These are phyloP conservation scores for Callionymus lyra DNA, from an alignment of 2,113 vertebrate genomes.

Conservation along the genomic window DNA sequence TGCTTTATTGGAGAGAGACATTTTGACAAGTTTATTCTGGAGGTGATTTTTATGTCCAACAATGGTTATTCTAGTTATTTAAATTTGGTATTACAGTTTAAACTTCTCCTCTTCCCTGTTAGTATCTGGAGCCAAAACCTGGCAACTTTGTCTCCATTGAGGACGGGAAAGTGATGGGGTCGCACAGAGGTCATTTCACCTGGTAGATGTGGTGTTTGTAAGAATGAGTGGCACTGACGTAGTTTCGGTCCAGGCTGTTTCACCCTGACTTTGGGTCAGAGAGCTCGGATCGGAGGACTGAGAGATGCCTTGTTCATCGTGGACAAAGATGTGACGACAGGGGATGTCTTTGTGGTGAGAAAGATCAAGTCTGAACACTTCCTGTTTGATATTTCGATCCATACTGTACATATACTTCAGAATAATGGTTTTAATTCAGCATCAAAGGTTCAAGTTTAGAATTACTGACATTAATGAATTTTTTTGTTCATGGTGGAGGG, in stretches of 20 bases:
- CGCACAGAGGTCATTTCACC: slow-evolving; percentile 73
- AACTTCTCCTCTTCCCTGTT: slow-evolving; percentile 1
- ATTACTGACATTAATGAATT: background rate
- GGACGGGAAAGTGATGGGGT: slow-evolving; percentile 78
- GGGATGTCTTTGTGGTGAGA: slow-evolving; percentile 86
- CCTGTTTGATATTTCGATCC: background rate
- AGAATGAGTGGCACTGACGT: background rate
- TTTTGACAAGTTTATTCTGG: slow-evolving; percentile 88
- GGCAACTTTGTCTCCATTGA: slow-evolving; percentile 88
- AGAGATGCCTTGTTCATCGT: slow-evolving; percentile 86
- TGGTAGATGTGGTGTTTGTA: background rate
- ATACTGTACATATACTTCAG: no score
- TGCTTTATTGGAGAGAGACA: slow-evolving; percentile 92
- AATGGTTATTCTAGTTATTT: no score
- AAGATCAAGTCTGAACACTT: background rate
- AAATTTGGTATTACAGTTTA: no score
- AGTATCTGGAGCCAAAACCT: slow-evolving; percentile 87
- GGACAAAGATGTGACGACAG: slow-evolving; percentile 79
- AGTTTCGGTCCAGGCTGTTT: slow-evolving; percentile 76
- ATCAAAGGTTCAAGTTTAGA: background rate
- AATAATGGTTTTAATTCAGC: background rate
- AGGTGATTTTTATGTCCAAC: slow-evolving; percentile 63
- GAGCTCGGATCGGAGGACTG: slow-evolving; percentile 77
- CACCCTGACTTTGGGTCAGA: slow-evolving; percentile 89
- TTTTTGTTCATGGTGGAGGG: no score